Evolutionary conservation across 2,113 vertebrate species (phyloP).

Genomic region (Lepus europaeus): DNA sequence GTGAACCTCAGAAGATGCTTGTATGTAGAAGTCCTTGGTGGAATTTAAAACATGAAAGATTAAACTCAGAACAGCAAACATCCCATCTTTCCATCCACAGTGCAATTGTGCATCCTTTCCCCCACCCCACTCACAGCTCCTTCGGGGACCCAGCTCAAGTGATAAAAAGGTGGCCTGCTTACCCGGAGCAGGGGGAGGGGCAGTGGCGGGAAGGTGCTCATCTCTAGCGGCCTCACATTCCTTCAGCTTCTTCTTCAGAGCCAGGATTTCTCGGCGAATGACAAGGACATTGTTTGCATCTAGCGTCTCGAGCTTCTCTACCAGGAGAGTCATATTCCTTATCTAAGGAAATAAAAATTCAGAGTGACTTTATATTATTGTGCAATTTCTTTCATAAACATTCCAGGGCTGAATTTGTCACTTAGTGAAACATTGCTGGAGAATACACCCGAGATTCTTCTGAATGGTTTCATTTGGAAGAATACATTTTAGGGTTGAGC

Average conservation of each 20-base stretch:
- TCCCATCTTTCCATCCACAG: not conserved
- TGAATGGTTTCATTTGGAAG: slow-evolving; percentile 77
- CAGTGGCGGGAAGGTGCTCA: not conserved
- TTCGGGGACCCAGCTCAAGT: not conserved
- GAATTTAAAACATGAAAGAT: not conserved
- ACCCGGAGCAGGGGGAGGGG: slow-evolving; percentile 83
- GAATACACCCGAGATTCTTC: slow-evolving; percentile 67
- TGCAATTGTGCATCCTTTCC: not conserved
- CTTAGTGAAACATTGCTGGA: slow-evolving; percentile 58
- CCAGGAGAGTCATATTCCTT: slow-evolving; percentile 88
- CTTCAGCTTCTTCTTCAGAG: slow-evolving; percentile 84
- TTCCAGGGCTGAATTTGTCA: slow-evolving; percentile 68
- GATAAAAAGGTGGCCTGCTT: not conserved
- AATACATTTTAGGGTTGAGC: slow-evolving; percentile 71
- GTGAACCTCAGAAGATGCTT: not conserved
- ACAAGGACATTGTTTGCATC: slow-evolving; percentile 89
- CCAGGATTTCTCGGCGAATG: slow-evolving; percentile 85
- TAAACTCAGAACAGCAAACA: not conserved
- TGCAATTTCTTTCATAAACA: slow-evolving; percentile 77
- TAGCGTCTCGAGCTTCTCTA: slow-evolving; percentile 86
- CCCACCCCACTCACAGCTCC: not conserved
- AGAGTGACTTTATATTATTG: slow-evolving; percentile 72
- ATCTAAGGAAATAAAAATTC: slow-evolving; percentile 85
- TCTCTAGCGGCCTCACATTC: slow-evolving; percentile 82
- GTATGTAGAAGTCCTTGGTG: not conserved